A percentile compares a stretch with the other conserved stretches of the same genome.
These are phyloP conservation scores for Pheosia tremula DNA, from an alignment of 2,888 invertebrate genomes.

Conservation along the genomic window DNA sequence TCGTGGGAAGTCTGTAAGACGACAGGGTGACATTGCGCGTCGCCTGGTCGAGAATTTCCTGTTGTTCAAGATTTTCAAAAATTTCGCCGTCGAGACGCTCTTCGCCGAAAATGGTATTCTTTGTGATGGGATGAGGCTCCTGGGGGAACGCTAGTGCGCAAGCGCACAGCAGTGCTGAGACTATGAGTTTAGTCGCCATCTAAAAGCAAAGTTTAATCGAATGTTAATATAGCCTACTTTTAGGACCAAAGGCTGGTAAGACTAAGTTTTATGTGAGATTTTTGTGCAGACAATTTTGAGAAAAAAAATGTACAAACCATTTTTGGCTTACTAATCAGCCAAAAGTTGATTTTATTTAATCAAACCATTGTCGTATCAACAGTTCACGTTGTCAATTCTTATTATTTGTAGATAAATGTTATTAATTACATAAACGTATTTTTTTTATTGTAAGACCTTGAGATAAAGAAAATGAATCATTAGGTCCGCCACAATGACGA, in stretches of 20 bases:
- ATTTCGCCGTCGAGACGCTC: constrained; percentile 65
- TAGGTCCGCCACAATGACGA: background rate
- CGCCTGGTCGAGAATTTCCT: constrained; percentile 16
- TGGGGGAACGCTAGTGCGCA: constrained; percentile 50
- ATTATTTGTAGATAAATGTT: constrained; percentile 1
- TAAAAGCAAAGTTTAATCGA: constrained; percentile 36
- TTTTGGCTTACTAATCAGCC: background rate
- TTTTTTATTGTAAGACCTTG: constrained; percentile 6
- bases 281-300: no score
- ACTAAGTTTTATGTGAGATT: background rate
- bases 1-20: constrained; percentile 74
- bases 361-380: background rate
- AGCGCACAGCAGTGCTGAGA: constrained; percentile 50
- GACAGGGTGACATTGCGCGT: constrained; percentile 30
- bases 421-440: constrained; percentile 3
- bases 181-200: constrained; percentile 65
- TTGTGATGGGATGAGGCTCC: constrained; percentile 39
- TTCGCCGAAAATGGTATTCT: constrained; percentile 70
- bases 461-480: constrained; percentile 3
- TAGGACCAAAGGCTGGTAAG: background rate
- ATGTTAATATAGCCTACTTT: no score
- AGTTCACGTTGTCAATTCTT: background rate
- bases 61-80: constrained; percentile 59
- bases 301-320: no score
- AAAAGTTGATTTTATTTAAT: background rate